These are phyloP conservation scores for chimpanzee (Pan troglodytes) DNA, from an alignment of 2,113 vertebrate species.

Conservation along the genomic window NHGRI_mPanTro3-v2.1_pri NC_072407.2:23094501-23095000, in stretches of 20 bases:
- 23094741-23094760: neutral
- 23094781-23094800: neutral
- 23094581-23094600: neutral
- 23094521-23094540: neutral
- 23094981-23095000: neutral
- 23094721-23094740: neutral
- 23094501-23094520: neutral
- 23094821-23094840: neutral
- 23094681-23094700: neutral
- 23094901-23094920: neutral
- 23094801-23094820: neutral
- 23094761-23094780: neutral
- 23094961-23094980: neutral
- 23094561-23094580: neutral
- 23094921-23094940: neutral
- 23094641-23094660: neutral
- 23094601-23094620: neutral
- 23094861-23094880: neutral
- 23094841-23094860: neutral
- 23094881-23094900: too few relatives aligned
- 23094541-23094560: neutral
- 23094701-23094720: neutral
- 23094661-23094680: accelerated
- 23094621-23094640: neutral
- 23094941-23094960: accelerated